Evolutionary conservation across 2,888 invertebrate genomes (phyloP).

Genomic region (Dendrolimus houi): DNA sequence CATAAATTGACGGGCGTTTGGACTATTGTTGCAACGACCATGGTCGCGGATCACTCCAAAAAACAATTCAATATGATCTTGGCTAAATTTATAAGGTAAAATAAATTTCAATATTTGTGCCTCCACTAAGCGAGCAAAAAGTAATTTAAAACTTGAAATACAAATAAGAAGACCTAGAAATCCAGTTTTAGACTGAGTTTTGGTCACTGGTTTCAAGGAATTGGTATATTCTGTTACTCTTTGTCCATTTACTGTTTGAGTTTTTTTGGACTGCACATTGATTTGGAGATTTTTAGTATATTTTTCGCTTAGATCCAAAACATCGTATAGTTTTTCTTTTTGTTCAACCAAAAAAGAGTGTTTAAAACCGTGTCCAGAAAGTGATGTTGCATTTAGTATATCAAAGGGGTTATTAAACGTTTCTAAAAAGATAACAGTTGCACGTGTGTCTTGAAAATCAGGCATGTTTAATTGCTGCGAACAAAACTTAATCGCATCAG

Average conservation of each 20-base stretch:
- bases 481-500: background rate
- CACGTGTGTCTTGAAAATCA: background rate
- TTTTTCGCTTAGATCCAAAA: background rate
- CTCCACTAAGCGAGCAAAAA: slow-evolving; percentile 2
- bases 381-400: slow-evolving; percentile 4
- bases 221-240: slow-evolving; percentile 1
- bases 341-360: background rate
- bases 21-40: slow-evolving; percentile 4
- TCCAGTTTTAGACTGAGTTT: no score
- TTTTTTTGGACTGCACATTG: background rate
- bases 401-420: slow-evolving; percentile 7
- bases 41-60: slow-evolving; percentile 5
- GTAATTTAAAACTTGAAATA: slow-evolving; percentile 5
- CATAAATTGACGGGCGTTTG: slow-evolving; percentile 4
- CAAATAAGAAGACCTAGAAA: slow-evolving; percentile 5
- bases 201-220: background rate
- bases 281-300: background rate
- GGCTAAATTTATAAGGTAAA: slow-evolving; percentile 4
- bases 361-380: slow-evolving; percentile 2
- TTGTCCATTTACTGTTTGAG: background rate
- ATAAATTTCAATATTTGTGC: slow-evolving; percentile 3
- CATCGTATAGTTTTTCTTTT: slow-evolving; percentile 1
- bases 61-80: slow-evolving; percentile 2
- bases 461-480: background rate
- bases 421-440: slow-evolving; percentile 1